These are phyloP conservation scores for Dunckerocampus dactyliophorus DNA, from an alignment of 2,113 vertebrate species.

Conservation along the genomic window DNA sequence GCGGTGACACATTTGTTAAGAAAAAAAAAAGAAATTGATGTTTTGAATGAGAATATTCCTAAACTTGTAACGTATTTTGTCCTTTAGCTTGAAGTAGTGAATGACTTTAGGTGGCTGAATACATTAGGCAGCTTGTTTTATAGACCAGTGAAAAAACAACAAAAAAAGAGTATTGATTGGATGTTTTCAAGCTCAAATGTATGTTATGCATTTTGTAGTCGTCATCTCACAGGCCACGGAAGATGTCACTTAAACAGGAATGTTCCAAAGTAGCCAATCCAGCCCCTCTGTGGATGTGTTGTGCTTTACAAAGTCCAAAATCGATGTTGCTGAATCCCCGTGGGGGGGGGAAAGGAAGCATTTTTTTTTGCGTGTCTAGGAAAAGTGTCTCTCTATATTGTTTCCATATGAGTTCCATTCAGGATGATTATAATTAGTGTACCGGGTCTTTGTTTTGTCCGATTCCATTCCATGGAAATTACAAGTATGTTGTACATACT, in stretches of 20 bases:
- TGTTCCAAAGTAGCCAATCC: constrained; percentile 53
- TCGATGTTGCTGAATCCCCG: constrained; percentile 58
- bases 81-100: constrained; percentile 75
- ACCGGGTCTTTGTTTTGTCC: constrained; percentile 77
- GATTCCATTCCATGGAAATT: constrained; percentile 92
- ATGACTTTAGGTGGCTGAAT: constrained; percentile 71
- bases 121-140: constrained; percentile 63
- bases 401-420: constrained; percentile 67
- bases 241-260: constrained; percentile 63
- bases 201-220: constrained; percentile 71
- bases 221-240: constrained; percentile 60
- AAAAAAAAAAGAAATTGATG: constrained; percentile 50
- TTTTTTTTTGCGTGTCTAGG: constrained; percentile 58
- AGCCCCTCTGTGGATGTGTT: constrained; percentile 59
- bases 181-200: constrained; percentile 65
- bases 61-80: constrained; percentile 70
- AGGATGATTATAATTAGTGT: constrained; percentile 73
- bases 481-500: constrained; percentile 99
- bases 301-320: constrained; percentile 69
- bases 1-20: constrained; percentile 48
- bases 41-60: constrained; percentile 61
- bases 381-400: constrained; percentile 73
- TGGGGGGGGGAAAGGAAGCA: constrained; percentile 42
- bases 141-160: constrained; percentile 40
- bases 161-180: constrained; percentile 54